Evolutionary conservation across 2,113 vertebrate genomes (phyloP).

Genomic region (Morone saxatilis): DNA sequence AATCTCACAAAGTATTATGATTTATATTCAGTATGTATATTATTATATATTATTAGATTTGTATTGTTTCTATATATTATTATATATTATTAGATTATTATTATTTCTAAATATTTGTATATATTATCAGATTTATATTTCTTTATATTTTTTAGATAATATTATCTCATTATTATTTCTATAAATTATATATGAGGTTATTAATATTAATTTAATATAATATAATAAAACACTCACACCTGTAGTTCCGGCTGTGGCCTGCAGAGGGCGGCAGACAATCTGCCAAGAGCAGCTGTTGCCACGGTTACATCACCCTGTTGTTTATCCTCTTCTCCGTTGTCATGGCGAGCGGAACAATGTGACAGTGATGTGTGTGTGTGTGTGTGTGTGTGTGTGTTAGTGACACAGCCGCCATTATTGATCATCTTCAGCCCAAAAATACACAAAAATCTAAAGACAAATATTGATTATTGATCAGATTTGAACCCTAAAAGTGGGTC

Average conservation of each 20-base stretch:
- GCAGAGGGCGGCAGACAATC: constrained; percentile 56
- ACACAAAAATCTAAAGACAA: neutral
- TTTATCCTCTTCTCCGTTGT: constrained; percentile 68
- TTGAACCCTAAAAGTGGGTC: neutral
- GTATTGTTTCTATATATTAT: too few species aligned
- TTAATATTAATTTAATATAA: too few species aligned
- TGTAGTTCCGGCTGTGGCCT: constrained; percentile 46
- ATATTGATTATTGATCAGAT: neutral
- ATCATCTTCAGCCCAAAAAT: neutral
- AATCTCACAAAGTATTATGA: too few species aligned
- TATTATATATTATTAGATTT: too few species aligned
- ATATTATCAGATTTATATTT: too few species aligned
- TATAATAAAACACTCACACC: neutral
- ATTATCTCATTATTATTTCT: too few species aligned
- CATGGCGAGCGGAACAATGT: constrained; percentile 61
- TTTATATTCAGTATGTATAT: too few species aligned
- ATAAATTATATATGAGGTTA: too few species aligned
- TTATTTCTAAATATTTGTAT: too few species aligned
- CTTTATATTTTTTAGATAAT: too few species aligned
- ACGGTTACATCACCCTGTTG: constrained; percentile 66
- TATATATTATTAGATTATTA: too few species aligned
- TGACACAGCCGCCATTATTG: neutral
- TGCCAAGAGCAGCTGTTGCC: constrained; percentile 17
- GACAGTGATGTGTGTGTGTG: neutral
- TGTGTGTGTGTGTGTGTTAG: constrained; percentile 8